phyloP scores from a whole-genome alignment of 2,113 vertebrate species.

The Terrapene triunguis region DNA sequence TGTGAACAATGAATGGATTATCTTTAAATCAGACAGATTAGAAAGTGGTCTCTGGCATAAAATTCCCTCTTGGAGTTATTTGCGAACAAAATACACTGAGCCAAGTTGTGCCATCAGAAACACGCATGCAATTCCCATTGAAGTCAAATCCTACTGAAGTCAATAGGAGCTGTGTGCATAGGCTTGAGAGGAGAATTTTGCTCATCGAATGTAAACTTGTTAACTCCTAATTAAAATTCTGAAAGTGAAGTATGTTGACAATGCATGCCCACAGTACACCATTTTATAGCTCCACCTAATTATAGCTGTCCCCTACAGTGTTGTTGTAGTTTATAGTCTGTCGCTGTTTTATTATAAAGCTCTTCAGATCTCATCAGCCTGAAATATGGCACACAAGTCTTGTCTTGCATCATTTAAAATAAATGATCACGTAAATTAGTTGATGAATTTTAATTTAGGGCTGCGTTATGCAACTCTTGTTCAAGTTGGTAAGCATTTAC shows the following conservation, averaged over 20 bases:
- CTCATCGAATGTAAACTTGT: slow-evolving; percentile 5
- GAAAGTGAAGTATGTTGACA: not conserved
- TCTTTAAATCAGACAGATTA: not conserved
- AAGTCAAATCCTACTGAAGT: slow-evolving; percentile 9
- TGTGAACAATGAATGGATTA: fast-evolving
- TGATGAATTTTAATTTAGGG: slow-evolving; percentile 24
- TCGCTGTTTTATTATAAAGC: not conserved
- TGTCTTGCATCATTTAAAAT: not conserved
- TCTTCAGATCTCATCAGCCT: slow-evolving; percentile 21
- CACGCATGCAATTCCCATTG: not conserved
- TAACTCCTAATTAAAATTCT: not conserved
- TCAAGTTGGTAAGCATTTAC: not conserved
- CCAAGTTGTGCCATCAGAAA: not conserved
- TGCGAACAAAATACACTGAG: not conserved
- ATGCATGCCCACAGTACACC: not conserved
- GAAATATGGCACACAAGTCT: not conserved
- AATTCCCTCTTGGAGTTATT: not conserved
- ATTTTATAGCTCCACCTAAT: not conserved
- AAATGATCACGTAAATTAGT: not conserved
- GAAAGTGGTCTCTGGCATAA: not conserved
- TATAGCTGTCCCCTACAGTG: not conserved
- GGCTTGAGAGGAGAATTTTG: not conserved
- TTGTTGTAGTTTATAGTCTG: not conserved
- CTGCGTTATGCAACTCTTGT: not conserved
- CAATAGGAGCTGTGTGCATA: not conserved